Conservation (phyloP, 2,797 vertebrate species). For the Smutsia gigantea region DNA sequence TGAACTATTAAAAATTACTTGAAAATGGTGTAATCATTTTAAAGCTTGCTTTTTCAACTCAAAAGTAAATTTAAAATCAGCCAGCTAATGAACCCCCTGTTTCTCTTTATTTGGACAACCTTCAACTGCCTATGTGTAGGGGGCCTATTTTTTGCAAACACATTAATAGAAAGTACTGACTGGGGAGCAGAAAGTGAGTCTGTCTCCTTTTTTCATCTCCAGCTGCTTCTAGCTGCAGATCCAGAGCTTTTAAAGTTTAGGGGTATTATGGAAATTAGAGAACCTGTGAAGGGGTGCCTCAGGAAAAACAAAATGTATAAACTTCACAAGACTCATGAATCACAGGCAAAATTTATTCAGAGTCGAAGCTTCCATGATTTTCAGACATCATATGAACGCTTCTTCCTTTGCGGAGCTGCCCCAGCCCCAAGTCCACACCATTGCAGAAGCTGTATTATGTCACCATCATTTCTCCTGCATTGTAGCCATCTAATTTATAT, state of each 20-base stretch:
- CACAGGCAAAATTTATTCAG: constrained; percentile 73
- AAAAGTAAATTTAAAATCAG: constrained; percentile 58
- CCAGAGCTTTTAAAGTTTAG: constrained; percentile 71
- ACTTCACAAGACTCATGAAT: constrained; percentile 74
- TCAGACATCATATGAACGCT: constrained; percentile 37
- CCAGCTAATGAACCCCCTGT: constrained; percentile 37
- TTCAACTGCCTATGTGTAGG: background rate
- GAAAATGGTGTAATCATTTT: constrained; percentile 34
- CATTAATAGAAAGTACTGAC: constrained; percentile 27
- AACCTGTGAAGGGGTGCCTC: constrained; percentile 74
- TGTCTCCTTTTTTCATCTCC: constrained; percentile 46
- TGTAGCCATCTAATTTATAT: constrained; percentile 3
- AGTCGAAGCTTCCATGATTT: constrained; percentile 56
- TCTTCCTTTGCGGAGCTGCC: background rate
- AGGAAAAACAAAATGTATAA: constrained; percentile 67
- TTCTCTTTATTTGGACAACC: constrained; percentile 43
- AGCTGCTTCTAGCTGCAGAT: constrained; percentile 65
- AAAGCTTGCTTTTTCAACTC: background rate
- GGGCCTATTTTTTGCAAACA: constrained; percentile 48
- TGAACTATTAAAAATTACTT: constrained; percentile 2
- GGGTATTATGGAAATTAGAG: constrained; percentile 75
- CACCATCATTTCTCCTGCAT: background rate
- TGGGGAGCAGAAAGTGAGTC: constrained; percentile 20
- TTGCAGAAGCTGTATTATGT: background rate
- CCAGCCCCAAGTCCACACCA: background rate